Evolutionary conservation across 2,113 vertebrate genomes (phyloP), one percentile per base, ranked within the genome.

Genomic region (Ptilonorhynchus violaceus): DNA sequence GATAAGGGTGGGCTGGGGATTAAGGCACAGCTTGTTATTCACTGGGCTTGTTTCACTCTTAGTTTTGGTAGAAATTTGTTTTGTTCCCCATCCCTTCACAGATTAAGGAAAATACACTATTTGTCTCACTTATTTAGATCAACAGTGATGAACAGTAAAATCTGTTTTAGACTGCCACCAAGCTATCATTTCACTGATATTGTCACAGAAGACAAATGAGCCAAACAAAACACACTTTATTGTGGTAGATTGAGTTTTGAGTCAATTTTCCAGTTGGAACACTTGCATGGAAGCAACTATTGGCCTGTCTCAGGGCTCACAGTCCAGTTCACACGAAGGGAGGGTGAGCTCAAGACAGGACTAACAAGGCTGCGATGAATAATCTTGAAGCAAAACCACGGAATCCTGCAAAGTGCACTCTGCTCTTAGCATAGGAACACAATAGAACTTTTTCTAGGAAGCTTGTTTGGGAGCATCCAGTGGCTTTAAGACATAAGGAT

Each of bases 221-320:
- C 59, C 50, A 63, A 76, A 73, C 53, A 83, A 90, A 94, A 69
- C 33, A 49, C 63, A 62, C 11, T 92, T 85, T 79, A 62, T 66
- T 60, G 41, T 46, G 46, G 27, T 20, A 83, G 44, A 78, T 83
- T 79, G 93, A 85, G 81, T 89, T 91, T 88, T 92, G 87, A 94
- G 66, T 80, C 49, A 91, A 85, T 92, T 93, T 97, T 92, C 89
- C 96, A 95, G 78, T 66, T 92, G 93, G 95, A 96, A 95, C 88
- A 42, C 68, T 94, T 85, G 33, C 52, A 58, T 42, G 55, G 89
- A 88, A 76, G 46, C 47, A 53, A 9, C 69, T 53, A 28, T 53
- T 80, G 11, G 33, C 23, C 33, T 94, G 37, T 50, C 59, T 62
- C 5, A 2, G 67, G 77, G 67, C 55, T 59, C 75, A 88, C 59